phyloP scores from a whole-genome alignment of 2,888 invertebrate species.

The Pristionchus fissidentatus region DNA sequence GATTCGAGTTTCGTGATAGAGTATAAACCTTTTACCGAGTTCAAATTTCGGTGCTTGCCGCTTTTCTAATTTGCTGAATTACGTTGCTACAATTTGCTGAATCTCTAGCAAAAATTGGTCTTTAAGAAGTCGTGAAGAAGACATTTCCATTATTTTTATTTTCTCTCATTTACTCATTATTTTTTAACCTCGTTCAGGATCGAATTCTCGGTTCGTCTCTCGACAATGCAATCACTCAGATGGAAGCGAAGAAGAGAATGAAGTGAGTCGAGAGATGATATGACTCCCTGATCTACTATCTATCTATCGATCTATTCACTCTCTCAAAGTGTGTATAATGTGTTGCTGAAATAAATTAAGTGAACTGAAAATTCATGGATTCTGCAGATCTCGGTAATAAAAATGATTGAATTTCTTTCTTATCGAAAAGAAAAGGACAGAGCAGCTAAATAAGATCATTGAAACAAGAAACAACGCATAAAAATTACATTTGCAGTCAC shows the following conservation, averaged over 20 bases:
- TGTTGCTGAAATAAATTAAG: too few relatives aligned
- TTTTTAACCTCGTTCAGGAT: slow-evolving; percentile 36
- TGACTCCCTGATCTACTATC: background rate
- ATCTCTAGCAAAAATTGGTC: too few relatives aligned
- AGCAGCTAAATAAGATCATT: background rate
- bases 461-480: background rate
- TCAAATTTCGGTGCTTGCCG: too few relatives aligned
- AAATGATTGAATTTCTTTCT: background rate
- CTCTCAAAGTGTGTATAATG: too few relatives aligned
- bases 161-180: background rate
- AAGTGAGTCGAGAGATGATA: background rate
- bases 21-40: too few relatives aligned
- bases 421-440: too few relatives aligned
- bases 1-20: too few relatives aligned
- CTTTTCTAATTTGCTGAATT: too few relatives aligned
- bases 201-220: slow-evolving; percentile 46
- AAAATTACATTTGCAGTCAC: background rate
- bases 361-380: too few relatives aligned
- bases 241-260: slow-evolving; percentile 40
- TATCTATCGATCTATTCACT: background rate
- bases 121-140: too few relatives aligned
- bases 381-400: background rate
- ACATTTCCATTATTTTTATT: too few relatives aligned
- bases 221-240: slow-evolving; percentile 36
- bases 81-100: too few relatives aligned